Conservation (phyloP, 2,888 invertebrate genomes). For the Plebejus melissa region DNA sequence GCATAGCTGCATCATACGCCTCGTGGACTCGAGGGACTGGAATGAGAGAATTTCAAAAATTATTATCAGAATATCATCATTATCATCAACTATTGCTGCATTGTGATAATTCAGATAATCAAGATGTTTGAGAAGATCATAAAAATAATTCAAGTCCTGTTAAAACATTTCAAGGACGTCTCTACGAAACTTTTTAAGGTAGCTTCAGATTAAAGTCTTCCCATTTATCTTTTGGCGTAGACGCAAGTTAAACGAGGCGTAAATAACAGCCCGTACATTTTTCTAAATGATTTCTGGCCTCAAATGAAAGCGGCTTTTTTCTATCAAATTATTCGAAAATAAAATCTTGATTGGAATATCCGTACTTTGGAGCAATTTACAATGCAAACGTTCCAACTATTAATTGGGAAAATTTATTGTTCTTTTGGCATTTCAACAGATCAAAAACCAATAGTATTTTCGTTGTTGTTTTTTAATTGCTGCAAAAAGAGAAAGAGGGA, state of each 20-base stretch:
- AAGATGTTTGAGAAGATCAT: too few species aligned
- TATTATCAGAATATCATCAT: not conserved
- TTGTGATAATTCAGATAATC: not conserved
- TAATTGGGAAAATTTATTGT: too few species aligned
- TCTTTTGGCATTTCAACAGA: too few species aligned
- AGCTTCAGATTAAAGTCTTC: not conserved
- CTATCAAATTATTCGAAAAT: not conserved
- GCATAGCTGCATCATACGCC: constrained; percentile 94
- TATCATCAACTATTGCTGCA: not conserved
- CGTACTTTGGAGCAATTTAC: not conserved
- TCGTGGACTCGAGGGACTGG: constrained; percentile 94
- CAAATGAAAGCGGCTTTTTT: not conserved
- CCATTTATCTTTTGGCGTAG: not conserved
- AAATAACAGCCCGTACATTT: not conserved
- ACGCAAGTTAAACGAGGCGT: not conserved
- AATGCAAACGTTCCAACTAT: not conserved
- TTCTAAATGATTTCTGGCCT: not conserved
- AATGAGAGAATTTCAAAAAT: constrained; percentile 48
- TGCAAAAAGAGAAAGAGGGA: too few species aligned
- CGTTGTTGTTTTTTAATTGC: too few species aligned
- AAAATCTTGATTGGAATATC: too few species aligned
- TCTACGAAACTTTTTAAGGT: not conserved
- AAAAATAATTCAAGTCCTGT: too few species aligned
- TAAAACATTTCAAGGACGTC: not conserved
- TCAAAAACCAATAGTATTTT: too few species aligned